Evolutionary conservation across 37 sponge, comb jelly and placozoan species (phyloP).

Genomic region (Mnemiopsis leidyi): DNA sequence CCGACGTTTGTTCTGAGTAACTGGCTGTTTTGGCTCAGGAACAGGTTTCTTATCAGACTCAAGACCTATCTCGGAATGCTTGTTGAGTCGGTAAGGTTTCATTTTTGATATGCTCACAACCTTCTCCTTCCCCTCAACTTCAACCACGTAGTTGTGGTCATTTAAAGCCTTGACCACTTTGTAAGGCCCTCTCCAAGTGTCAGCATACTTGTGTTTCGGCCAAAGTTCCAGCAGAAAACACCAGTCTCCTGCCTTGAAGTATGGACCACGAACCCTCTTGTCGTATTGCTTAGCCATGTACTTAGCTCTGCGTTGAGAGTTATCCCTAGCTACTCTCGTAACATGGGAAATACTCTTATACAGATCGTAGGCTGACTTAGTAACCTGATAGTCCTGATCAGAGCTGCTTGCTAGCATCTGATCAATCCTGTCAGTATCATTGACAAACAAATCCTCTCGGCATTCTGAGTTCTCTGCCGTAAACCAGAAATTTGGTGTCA

Average conservation of each 20-base stretch:
- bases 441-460: not conserved
- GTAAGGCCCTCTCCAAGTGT: not conserved
- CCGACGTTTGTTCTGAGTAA: not conserved
- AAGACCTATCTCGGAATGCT: not conserved
- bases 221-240: not conserved
- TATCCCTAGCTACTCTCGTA: not conserved
- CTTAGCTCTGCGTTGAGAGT: not conserved
- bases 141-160: slow-evolving; percentile 7
- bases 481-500: too few relatives aligned
- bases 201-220: slow-evolving; percentile 43
- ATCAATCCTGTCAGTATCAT: not conserved
- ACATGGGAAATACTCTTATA: not conserved
- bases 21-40: not conserved
- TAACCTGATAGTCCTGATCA: not conserved
- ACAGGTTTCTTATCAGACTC: not conserved
- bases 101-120: slow-evolving; percentile 36
- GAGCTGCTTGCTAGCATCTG: not conserved
- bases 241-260: slow-evolving; percentile 7
- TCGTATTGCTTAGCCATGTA: slow-evolving; percentile 26
- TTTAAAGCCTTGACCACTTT: not conserved
- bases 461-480: not conserved
- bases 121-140: not conserved
- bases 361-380: not conserved
- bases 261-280: slow-evolving; percentile 35
- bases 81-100: not conserved